phyloP scores from a whole-genome alignment of 2,888 invertebrate genomes.

The Argyra leucocephala region DNA sequence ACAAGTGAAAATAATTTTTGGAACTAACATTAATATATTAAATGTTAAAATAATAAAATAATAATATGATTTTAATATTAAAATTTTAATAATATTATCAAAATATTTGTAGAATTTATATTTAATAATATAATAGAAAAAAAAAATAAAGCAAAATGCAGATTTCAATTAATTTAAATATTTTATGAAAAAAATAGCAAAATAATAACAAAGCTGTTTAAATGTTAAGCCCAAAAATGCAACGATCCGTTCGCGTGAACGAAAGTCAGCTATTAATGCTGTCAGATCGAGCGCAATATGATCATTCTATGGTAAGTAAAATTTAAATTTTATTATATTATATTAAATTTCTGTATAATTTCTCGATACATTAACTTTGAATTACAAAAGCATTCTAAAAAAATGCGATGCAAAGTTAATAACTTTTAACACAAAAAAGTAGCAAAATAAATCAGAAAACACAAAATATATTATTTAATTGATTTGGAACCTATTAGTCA shows the following conservation, averaged over 20 bases:
- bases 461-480: no score
- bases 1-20: background rate
- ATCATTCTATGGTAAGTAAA: slow-evolving; percentile 55
- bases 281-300: slow-evolving; percentile 76
- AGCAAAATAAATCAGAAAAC: no score
- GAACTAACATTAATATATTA: background rate
- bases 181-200: slow-evolving; percentile 4
- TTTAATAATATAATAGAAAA: background rate
- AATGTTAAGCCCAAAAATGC: slow-evolving; percentile 78
- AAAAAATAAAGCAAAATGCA: background rate
- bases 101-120: no score
- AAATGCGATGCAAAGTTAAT: background rate
- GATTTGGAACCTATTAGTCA: no score
- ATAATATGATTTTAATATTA: background rate
- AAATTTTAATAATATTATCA: no score
- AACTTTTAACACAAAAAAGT: background rate
- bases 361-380: background rate
- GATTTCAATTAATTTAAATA: slow-evolving; percentile 11
- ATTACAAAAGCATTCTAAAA: background rate
- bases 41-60: slow-evolving; percentile 1
- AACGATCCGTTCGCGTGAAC: slow-evolving; percentile 73
- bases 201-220: slow-evolving; percentile 2
- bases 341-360: background rate
- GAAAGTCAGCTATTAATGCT: slow-evolving; percentile 76
- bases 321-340: no score